Evolutionary conservation across 2,113 vertebrate genomes (phyloP), one percentile per base, ranked within the genome.

Genomic region (Ictalurus furcatus): DNA sequence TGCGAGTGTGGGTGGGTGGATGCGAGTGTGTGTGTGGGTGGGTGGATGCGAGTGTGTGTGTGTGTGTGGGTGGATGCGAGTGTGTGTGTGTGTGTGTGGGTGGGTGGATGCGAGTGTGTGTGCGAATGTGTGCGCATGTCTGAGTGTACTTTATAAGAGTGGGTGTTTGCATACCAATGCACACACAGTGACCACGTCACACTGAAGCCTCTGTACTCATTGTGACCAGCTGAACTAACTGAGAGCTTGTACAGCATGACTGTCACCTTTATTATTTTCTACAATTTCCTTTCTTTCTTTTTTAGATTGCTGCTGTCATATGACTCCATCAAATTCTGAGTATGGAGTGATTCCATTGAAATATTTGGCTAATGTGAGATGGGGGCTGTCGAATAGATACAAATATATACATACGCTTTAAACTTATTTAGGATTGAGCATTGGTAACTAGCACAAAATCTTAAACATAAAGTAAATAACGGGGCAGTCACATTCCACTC

Each of bases 161-260:
- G 63, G 69, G 69, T 86, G 73, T 86, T 54, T 56, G 85, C 59
- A 54, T 71, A 56, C 73, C 78, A 54, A 28, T 89, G 82, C 85
- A 44, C 40, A 54, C 59, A n/a, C 74, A 76, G 37, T 89, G 89
- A 80, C 54, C 85, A 86, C 85, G 83, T 56, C 85, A 44, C 79
- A 83, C 88, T 85, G 80, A 81, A 85, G 58, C 84, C 80, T 73
- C 79, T 48, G 87, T 85, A 63, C 84, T 61, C 61, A 82, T 58
- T 90, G 85, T 84, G 84, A 89, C 86, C 48, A 89, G 89, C 92
- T 92, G 85, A 90, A 89, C 91, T 90, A 87, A 88, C 85, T 54
- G 67, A 85, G 67, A 30, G 84, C 88, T 88, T 85, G 40, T 78
- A 88, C 58, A 84, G 92, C 92, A 92, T 92, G 92, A 81, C 61